Evolutionary conservation across 2,113 vertebrate species (phyloP).

Genomic region (Mus pahari): DNA sequence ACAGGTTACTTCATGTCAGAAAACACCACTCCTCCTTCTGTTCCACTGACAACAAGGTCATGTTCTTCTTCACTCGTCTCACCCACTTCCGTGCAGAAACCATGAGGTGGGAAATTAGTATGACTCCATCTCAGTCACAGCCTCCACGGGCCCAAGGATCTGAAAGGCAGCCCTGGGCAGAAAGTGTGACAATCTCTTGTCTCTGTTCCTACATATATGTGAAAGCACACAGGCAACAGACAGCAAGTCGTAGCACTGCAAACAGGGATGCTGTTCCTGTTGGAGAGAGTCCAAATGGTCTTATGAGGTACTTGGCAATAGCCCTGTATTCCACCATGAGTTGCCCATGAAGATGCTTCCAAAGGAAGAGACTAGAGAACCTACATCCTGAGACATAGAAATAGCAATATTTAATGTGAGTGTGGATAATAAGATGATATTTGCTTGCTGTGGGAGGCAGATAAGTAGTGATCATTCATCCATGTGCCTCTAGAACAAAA

Average conservation of each 20-base stretch:
- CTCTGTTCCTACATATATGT: not conserved
- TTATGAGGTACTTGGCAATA: not conserved
- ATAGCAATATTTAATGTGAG: not conserved
- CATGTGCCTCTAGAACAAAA: not conserved
- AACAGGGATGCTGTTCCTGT: not conserved
- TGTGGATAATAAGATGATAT: not conserved
- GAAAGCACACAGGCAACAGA: not conserved
- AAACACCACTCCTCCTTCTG: not conserved
- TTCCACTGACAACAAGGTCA: not conserved
- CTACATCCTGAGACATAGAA: not conserved
- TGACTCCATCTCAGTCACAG: not conserved
- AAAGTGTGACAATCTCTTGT: no score
- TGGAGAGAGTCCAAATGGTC: not conserved
- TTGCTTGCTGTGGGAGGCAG: not conserved
- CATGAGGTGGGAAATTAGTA: not conserved
- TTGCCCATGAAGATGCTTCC: not conserved
- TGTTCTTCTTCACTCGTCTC: not conserved
- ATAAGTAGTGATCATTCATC: not conserved
- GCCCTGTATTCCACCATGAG: not conserved
- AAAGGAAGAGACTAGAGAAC: not conserved
- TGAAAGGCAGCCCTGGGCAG: not conserved
- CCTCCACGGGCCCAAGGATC: not conserved
- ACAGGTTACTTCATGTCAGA: not conserved
- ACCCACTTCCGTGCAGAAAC: not conserved
- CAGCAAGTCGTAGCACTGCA: not conserved